A percentile compares a stretch with the other conserved stretches of the same genome.
Evolutionary conservation across 2,113 vertebrate genomes (phyloP).

Genomic region (Sisor rabdophorus): DNA sequence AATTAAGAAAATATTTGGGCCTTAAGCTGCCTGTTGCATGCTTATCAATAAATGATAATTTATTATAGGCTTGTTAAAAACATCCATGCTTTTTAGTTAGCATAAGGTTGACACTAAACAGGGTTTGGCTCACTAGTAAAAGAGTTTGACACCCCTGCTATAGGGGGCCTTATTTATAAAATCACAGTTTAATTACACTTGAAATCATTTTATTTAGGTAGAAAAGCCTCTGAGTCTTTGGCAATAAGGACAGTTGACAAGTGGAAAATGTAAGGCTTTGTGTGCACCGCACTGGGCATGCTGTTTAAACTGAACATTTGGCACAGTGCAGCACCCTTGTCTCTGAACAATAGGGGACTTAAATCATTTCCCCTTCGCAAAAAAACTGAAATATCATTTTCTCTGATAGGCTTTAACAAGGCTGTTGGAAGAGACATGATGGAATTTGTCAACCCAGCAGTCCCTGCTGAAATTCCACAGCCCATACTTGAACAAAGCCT

Average conservation of each 20-base stretch:
- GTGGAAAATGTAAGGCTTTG: neutral
- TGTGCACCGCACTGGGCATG: neutral
- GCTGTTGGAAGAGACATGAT: conserved; percentile 41
- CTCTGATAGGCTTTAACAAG: conserved; percentile 51
- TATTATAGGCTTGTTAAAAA: too few relatives aligned
- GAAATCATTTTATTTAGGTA: neutral
- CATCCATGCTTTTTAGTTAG: too few relatives aligned
- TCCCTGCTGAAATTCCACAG: conserved; percentile 61
- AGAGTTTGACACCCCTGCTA: too few relatives aligned
- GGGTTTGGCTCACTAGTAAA: too few relatives aligned
- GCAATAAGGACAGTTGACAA: neutral
- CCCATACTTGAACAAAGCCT: conserved; percentile 64
- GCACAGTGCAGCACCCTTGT: conserved; percentile 28
- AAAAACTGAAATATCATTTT: conserved; percentile 53
- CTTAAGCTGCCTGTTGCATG: neutral
- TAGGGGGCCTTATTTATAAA: neutral
- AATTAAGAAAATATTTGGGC: neutral
- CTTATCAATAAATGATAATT: neutral
- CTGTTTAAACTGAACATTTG: conserved; percentile 48
- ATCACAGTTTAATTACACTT: neutral
- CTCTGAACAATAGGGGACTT: conserved; percentile 43
- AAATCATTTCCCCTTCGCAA: conserved; percentile 45
- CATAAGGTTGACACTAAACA: too few relatives aligned
- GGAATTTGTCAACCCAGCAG: conserved; percentile 64
- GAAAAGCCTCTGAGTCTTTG: neutral